Evolutionary conservation across 2,797 vertebrate genomes (phyloP).

Genomic region (Chelon labrosus): DNA sequence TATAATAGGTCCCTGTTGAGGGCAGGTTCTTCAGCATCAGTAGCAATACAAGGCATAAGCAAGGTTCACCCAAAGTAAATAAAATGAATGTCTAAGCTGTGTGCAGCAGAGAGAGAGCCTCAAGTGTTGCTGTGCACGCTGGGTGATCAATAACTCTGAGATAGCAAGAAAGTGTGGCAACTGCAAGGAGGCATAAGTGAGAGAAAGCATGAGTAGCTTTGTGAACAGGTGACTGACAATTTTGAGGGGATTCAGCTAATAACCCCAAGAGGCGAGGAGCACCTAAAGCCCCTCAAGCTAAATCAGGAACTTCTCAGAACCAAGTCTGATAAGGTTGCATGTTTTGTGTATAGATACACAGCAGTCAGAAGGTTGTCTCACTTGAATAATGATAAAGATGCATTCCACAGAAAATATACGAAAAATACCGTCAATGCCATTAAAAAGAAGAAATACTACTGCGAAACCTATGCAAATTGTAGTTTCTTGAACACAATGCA

Average conservation of each 20-base stretch:
- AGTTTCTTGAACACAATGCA: constrained; percentile 1
- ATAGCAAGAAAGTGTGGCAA: background rate
- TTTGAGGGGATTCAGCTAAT: constrained; percentile 6
- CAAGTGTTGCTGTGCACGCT: constrained; percentile 24
- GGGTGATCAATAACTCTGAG: constrained; percentile 24
- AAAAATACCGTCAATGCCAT: background rate
- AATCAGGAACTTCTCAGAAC: background rate
- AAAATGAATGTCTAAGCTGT: no score
- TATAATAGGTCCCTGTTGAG: background rate
- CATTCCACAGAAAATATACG: background rate
- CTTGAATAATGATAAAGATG: background rate
- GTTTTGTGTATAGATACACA: background rate
- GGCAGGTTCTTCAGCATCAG: background rate
- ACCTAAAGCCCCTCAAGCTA: background rate
- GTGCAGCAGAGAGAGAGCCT: constrained; percentile 8
- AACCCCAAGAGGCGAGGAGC: background rate
- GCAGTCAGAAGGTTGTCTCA: no score
- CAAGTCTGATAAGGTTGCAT: background rate
- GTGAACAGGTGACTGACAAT: constrained; percentile 13
- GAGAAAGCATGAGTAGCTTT: background rate
- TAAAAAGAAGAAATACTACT: background rate
- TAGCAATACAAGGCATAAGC: background rate
- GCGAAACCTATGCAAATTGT: background rate
- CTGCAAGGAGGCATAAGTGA: constrained; percentile 14
- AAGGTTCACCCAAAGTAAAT: no score